Conservation (phyloP, 2,888 invertebrate genomes). For the Clanis bilineata region DNA sequence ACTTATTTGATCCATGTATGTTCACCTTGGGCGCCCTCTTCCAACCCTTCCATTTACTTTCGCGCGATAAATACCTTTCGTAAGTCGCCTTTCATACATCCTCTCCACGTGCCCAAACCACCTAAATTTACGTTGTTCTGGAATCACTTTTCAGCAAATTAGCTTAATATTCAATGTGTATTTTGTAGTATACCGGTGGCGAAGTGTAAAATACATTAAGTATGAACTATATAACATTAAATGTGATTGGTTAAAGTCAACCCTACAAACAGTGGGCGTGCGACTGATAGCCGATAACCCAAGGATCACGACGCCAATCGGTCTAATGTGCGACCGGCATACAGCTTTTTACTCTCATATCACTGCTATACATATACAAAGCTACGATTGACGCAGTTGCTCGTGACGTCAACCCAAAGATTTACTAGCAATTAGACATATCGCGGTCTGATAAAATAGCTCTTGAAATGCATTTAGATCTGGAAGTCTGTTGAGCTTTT, state of each 20-base stretch:
- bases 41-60: too few species aligned
- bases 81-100: too few species aligned
- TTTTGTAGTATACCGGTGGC: too few species aligned
- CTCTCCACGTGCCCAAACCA: too few species aligned
- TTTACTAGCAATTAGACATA: constrained; percentile 8
- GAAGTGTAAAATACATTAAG: background rate
- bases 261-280: constrained; percentile 38
- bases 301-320: constrained; percentile 60
- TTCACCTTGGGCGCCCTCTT: too few species aligned
- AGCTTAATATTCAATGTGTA: too few species aligned
- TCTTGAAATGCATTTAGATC: constrained; percentile 5
- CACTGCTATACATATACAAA: constrained; percentile 4
- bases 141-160: too few species aligned
- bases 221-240: too few species aligned
- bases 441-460: background rate
- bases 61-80: too few species aligned
- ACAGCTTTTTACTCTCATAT: constrained; percentile 21
- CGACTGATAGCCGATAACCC: constrained; percentile 73
- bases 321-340: constrained; percentile 47
- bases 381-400: constrained; percentile 7
- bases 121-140: too few species aligned
- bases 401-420: constrained; percentile 11
- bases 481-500: background rate
- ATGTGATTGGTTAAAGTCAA: too few species aligned
- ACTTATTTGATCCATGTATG: too few species aligned